Percentiles rank a stretch among this genome's conserved stretches.
phyloP scores from a whole-genome alignment of 64 coral and sea anemone genomes.

The Porites lutea region DNA sequence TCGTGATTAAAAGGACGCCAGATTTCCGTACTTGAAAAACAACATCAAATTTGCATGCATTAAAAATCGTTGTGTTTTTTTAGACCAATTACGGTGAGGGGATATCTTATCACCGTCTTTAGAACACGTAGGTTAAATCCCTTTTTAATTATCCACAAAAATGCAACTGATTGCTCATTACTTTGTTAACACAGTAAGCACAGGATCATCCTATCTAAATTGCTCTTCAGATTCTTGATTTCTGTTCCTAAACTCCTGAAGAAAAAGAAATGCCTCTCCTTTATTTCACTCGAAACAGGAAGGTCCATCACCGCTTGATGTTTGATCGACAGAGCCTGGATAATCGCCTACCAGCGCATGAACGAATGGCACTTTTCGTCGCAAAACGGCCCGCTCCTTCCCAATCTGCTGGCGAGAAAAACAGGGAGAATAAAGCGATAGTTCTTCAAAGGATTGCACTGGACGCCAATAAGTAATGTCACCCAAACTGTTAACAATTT shows the following conservation, averaged over 20 bases:
- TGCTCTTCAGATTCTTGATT: not conserved
- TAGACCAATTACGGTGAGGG: no score
- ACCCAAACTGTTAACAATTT: no score
- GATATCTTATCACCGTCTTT: no score
- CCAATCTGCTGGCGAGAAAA: not conserved
- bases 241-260: not conserved
- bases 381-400: not conserved
- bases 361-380: not conserved
- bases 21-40: no score
- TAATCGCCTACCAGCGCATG: not conserved
- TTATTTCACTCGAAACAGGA: not conserved
- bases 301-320: not conserved
- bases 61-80: no score
- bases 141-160: not conserved
- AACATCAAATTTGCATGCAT: no score
- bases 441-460: not conserved
- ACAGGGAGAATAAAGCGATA: not conserved
- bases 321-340: not conserved
- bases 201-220: not conserved
- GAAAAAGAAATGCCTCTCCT: not conserved
- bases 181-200: not conserved
- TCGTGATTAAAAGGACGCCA: no score
- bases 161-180: not conserved
- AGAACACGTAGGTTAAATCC: no score
- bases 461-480: not conserved